A percentile compares a stretch with the other conserved stretches of the same genome.
These are phyloP conservation scores for Anoura caudifer DNA, from an alignment of 2,113 vertebrate species.

Conservation along the genomic window DNA sequence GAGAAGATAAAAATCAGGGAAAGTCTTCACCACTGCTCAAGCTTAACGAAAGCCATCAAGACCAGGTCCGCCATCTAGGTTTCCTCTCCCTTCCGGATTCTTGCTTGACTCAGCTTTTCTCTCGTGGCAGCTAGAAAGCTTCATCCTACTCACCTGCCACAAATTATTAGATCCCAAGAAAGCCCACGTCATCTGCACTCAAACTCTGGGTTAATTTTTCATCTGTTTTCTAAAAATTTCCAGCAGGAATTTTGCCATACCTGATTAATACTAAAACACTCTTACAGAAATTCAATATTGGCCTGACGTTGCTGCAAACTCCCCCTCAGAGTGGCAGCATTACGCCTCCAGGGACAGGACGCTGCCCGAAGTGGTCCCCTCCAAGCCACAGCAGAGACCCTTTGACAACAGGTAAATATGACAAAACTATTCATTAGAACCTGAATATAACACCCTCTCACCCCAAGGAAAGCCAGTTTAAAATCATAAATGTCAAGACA, in stretches of 20 bases:
- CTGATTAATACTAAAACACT: conserved; percentile 49
- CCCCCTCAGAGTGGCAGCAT: conserved; percentile 26
- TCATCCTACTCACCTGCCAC: background rate
- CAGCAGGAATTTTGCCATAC: conserved; percentile 29
- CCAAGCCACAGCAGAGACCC: conserved; percentile 57
- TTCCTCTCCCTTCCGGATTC: fast-evolving
- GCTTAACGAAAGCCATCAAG: background rate
- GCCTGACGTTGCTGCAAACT: background rate
- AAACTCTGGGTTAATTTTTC: conserved; percentile 38
- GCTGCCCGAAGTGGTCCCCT: background rate
- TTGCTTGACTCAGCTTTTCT: background rate
- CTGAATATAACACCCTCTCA: conserved; percentile 75
- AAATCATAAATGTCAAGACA: conserved; percentile 87
- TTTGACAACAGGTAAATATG: conserved; percentile 73
- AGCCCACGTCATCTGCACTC: conserved; percentile 15
- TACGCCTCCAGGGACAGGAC: background rate
- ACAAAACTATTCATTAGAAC: conserved; percentile 78
- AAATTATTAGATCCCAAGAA: background rate
- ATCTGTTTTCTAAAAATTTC: conserved; percentile 59
- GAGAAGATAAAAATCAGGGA: background rate
- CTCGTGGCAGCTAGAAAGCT: background rate
- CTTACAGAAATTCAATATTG: conserved; percentile 43
- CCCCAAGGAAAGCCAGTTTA: conserved; percentile 80
- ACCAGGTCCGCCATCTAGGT: background rate
- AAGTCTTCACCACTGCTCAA: background rate